Percentiles rank a stretch among this genome's conserved stretches.
These are phyloP conservation scores for Xiphophorus maculatus DNA, from an alignment of 2,113 vertebrate species.

Conservation along the genomic window DNA sequence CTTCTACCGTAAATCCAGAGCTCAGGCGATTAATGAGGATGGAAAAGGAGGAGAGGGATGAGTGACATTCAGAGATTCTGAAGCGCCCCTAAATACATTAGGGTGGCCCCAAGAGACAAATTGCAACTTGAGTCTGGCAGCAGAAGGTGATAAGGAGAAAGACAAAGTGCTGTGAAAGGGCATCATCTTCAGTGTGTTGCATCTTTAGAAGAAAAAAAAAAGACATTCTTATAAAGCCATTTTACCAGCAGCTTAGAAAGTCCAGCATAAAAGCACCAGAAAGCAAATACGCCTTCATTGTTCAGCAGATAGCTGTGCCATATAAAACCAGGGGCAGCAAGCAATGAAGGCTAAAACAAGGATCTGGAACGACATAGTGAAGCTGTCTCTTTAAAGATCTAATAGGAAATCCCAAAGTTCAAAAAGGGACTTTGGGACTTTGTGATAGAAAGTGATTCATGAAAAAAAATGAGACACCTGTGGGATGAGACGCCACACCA, in stretches of 20 bases:
- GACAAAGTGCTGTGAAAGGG: neutral
- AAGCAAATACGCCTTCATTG: neutral
- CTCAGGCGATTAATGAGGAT: neutral
- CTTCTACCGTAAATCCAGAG: neutral
- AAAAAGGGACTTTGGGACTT: neutral
- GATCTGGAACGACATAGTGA: neutral
- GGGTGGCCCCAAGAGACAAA: neutral
- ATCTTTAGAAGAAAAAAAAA: neutral
- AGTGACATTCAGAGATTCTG: neutral
- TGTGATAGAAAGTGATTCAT: neutral
- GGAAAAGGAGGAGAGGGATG: neutral
- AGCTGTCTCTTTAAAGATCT: neutral
- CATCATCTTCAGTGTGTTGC: neutral
- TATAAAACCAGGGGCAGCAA: too few relatives aligned
- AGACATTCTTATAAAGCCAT: neutral
- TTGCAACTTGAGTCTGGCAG: neutral
- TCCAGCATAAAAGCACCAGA: neutral
- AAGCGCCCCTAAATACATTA: neutral
- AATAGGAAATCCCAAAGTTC: neutral
- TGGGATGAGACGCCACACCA: neutral
- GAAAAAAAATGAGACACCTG: neutral
- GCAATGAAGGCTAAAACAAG: neutral
- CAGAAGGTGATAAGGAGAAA: conserved; percentile 7
- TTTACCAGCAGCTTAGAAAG: neutral
- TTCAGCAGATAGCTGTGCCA: neutral